phyloP scores from a whole-genome alignment of 2,113 vertebrate species.

The Pholis gunnellus region DNA sequence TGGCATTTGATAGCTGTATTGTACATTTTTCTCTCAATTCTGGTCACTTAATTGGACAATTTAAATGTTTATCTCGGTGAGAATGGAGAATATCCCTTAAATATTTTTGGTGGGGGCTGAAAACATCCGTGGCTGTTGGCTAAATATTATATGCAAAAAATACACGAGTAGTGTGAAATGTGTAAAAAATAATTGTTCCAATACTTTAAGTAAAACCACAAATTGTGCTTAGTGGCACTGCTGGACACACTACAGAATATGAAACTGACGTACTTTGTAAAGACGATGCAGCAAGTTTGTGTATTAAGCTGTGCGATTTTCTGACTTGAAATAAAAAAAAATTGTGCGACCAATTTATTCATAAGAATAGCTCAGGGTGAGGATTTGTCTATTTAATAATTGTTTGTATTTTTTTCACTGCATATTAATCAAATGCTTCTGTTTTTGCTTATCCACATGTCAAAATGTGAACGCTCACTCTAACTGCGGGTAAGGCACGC shows the following conservation, averaged over 20 bases:
- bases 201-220: not conserved
- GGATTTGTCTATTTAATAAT: not conserved
- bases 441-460: too few relatives aligned
- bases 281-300: not conserved
- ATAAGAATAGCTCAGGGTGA: not conserved
- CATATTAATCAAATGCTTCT: too few relatives aligned
- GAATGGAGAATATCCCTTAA: not conserved
- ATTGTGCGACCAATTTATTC: not conserved
- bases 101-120: not conserved
- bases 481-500: too few relatives aligned
- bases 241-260: not conserved
- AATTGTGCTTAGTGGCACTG: not conserved
- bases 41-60: not conserved
- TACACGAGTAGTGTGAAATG: not conserved
- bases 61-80: not conserved
- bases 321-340: not conserved
- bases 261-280: not conserved
- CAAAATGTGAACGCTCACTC: too few relatives aligned
- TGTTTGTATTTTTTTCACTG: not conserved
- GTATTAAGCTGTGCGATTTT: not conserved
- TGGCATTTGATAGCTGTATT: not conserved
- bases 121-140: too few relatives aligned
- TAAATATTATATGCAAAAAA: too few relatives aligned
- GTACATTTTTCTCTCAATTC: not conserved
- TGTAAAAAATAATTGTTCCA: not conserved